These are phyloP conservation scores for Eristalinus sepulchralis DNA, from an alignment of 2,888 invertebrate species.

Conservation along the genomic window DNA sequence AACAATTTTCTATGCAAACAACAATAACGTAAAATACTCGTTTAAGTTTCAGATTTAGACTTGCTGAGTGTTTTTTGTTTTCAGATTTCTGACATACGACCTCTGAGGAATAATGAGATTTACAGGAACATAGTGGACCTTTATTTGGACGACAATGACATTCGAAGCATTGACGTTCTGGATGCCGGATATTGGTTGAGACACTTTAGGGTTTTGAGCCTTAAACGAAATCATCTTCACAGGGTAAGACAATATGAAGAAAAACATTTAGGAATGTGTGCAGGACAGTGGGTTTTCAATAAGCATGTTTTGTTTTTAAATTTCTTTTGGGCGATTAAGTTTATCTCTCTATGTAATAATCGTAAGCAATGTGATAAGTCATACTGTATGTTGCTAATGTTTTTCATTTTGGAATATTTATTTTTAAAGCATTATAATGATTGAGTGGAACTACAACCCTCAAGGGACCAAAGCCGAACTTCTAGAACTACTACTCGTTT, in stretches of 20 bases:
- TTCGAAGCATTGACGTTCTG: slow-evolving; percentile 85
- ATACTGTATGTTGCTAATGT: too few species aligned
- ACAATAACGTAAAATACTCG: slow-evolving; percentile 76
- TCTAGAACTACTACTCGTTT: too few species aligned
- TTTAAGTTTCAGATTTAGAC: not conserved
- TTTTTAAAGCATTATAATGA: too few species aligned
- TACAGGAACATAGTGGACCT: slow-evolving; percentile 88
- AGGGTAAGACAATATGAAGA: slow-evolving; percentile 82
- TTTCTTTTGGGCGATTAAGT: too few species aligned
- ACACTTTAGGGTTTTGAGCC: slow-evolving; percentile 88
- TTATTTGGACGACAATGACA: slow-evolving; percentile 88
- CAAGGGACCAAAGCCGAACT: too few species aligned
- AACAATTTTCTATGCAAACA: slow-evolving; percentile 77
- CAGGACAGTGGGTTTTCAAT: too few species aligned
- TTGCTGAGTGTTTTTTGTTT: not conserved
- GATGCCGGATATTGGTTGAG: slow-evolving; percentile 91
- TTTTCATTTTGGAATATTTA: too few species aligned
- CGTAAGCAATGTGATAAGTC: too few species aligned
- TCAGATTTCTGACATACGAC: slow-evolving; percentile 86
- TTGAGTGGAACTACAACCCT: too few species aligned
- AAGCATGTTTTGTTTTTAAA: too few species aligned
- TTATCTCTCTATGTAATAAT: too few species aligned
- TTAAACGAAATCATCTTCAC: slow-evolving; percentile 87
- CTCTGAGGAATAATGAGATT: slow-evolving; percentile 85
- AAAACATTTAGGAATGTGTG: too few species aligned